Evolutionary conservation across 2,797 vertebrate species (phyloP), one percentile per base, ranked within the genome.

Genomic region (Synaphobranchus kaupii): DNA sequence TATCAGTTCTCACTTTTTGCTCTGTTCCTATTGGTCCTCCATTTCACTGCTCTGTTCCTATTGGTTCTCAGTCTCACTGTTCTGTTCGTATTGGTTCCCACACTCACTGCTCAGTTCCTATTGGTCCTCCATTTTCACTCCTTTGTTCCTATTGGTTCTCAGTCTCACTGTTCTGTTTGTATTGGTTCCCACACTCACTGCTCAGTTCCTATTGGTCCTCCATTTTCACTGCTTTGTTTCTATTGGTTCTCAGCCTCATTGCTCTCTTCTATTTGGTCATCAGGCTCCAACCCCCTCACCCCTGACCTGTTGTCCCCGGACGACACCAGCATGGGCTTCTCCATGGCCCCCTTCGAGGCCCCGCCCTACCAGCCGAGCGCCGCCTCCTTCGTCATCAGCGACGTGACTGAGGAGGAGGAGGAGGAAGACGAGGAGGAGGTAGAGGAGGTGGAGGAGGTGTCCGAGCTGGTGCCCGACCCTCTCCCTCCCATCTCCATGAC

Each of bases 321-420:
- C 25, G 98, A 98, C 94, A 98, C 98, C 63, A 98, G 96, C n/a
- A 95, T 98, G 92, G 98, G 97, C 88, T 98, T 98, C 90, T 98
- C 98, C 80, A 95, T 99, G 90, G 97, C 97, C 22, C 97, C 98
- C 31, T 99, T 98, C 2, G 99, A 98, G 91, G 86, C 93, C 0
- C 95, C 95, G 63, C 94, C 97, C 88, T 99, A 97, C 94, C 98
- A 98, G 91, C 97, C 98, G 0, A 90, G 93, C 0, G 94, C 96
- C 86, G 99, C 98, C 88, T 99, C 99, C 89, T 99, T 99, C 90
- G 98, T 99, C 93, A 99, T 99, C 93, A 99, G 98, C 54, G 98
- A 99, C 28, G 98, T 99, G 95, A 99, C 98, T 0, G 98, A 98
- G 93, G 97, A 97, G 91, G 90, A 96, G 22, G 98, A 99, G 92